Conservation (phyloP, 2,888 invertebrate species). For the Rhingia campestris region DNA sequence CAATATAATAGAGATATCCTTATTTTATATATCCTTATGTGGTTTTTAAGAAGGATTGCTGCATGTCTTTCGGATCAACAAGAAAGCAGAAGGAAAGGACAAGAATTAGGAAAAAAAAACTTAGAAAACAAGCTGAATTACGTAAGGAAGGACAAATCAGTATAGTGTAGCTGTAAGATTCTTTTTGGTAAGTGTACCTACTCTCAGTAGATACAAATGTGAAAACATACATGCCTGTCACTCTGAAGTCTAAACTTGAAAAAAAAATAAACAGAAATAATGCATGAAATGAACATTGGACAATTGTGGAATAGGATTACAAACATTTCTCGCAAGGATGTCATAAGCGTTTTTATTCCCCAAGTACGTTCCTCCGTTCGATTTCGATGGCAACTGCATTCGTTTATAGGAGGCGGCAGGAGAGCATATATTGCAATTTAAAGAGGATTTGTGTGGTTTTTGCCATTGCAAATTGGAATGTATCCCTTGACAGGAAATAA, state of each 20-base stretch:
- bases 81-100: slow-evolving; percentile 36
- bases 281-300: slow-evolving; percentile 46
- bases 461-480: slow-evolving; percentile 67
- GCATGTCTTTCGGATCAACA: slow-evolving; percentile 69
- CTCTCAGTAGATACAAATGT: slow-evolving; percentile 1
- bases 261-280: slow-evolving; percentile 10
- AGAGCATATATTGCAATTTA: slow-evolving; percentile 46
- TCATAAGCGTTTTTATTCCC: slow-evolving; percentile 6
- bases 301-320: slow-evolving; percentile 72
- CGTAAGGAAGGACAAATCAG: slow-evolving; percentile 66
- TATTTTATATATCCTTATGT: slow-evolving; percentile 72
- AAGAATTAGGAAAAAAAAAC: background rate
- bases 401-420: background rate
- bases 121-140: slow-evolving; percentile 35
- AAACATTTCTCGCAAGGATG: slow-evolving; percentile 63
- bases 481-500: slow-evolving; percentile 54
- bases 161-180: slow-evolving; percentile 29
- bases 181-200: slow-evolving; percentile 37
- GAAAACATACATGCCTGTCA: background rate
- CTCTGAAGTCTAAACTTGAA: background rate
- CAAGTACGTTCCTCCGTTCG: slow-evolving; percentile 30
- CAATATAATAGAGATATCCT: slow-evolving; percentile 72
- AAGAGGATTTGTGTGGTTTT: slow-evolving; percentile 62
- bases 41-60: slow-evolving; percentile 70
- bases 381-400: slow-evolving; percentile 48